Evolutionary conservation across 1,140 invertebrate species (phyloP).

Genomic region (Hycleus phaleratus): DNA sequence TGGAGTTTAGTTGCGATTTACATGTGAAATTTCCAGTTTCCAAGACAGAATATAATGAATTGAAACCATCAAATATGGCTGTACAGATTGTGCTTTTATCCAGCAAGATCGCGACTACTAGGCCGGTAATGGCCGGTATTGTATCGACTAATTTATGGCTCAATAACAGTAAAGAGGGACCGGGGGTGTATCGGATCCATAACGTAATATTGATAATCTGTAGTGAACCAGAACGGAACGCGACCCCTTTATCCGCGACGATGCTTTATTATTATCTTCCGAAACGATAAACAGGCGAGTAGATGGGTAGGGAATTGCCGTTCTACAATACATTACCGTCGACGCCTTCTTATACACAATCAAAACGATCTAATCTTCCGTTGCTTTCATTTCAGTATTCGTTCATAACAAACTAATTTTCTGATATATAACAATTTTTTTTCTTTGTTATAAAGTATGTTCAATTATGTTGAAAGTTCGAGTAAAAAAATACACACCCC

Average conservation of each 20-base stretch:
- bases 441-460: too few species aligned
- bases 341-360: too few species aligned
- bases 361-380: not conserved
- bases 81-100: constrained; percentile 25
- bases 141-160: constrained; percentile 30
- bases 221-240: constrained; percentile 27
- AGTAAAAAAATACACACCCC: too few species aligned
- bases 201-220: constrained; percentile 31
- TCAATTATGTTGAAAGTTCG: too few species aligned
- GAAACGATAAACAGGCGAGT: constrained; percentile 1
- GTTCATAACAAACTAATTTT: too few species aligned
- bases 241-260: constrained; percentile 11
- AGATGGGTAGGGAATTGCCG: too few species aligned
- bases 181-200: constrained; percentile 18
- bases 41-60: not conserved
- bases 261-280: constrained; percentile 17
- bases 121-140: constrained; percentile 30
- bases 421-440: too few species aligned
- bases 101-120: constrained; percentile 21
- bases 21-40: too few species aligned
- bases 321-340: too few species aligned
- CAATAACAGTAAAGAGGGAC: constrained; percentile 25
- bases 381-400: not conserved
- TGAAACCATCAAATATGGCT: not conserved
- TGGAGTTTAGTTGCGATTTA: too few species aligned